phyloP scores from a whole-genome alignment of 2,888 invertebrate genomes.

The Selenia dentaria region DNA sequence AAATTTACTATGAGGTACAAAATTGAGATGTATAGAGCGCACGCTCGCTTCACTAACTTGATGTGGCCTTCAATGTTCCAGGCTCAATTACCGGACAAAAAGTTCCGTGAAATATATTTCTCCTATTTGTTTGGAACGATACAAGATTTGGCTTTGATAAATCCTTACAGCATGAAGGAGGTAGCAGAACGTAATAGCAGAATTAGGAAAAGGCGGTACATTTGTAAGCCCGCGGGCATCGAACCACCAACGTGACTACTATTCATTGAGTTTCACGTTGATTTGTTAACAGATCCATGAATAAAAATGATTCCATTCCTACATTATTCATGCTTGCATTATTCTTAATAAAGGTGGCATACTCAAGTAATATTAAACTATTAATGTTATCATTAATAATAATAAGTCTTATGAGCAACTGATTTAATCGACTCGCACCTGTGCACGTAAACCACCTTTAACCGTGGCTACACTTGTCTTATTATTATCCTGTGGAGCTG shows the following conservation, averaged over 20 bases:
- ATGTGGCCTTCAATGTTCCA: constrained; percentile 73
- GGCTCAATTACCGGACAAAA: constrained; percentile 67
- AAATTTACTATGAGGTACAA: constrained; percentile 51
- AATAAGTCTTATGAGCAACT: too few species aligned
- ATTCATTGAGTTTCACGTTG: background rate
- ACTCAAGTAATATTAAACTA: too few species aligned
- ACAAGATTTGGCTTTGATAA: constrained; percentile 60
- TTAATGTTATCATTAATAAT: too few species aligned
- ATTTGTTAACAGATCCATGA: too few species aligned
- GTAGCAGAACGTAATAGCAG: constrained; percentile 43
- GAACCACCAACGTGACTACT: background rate
- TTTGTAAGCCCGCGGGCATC: constrained; percentile 51
- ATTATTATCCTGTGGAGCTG: too few species aligned
- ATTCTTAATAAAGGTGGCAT: too few species aligned
- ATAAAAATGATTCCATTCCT: constrained; percentile 4
- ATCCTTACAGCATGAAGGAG: constrained; percentile 58
- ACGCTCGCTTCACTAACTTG: constrained; percentile 59
- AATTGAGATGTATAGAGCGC: constrained; percentile 52
- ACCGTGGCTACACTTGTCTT: too few species aligned
- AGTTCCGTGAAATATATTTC: constrained; percentile 72
- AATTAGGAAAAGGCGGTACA: constrained; percentile 49
- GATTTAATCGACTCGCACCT: too few species aligned
- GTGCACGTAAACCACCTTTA: too few species aligned
- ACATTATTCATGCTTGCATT: background rate
- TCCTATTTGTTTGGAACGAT: constrained; percentile 58